These are phyloP conservation scores for Helicoverpa armigera DNA, from an alignment of 1,140 invertebrate genomes.

Conservation along the genomic window DNA sequence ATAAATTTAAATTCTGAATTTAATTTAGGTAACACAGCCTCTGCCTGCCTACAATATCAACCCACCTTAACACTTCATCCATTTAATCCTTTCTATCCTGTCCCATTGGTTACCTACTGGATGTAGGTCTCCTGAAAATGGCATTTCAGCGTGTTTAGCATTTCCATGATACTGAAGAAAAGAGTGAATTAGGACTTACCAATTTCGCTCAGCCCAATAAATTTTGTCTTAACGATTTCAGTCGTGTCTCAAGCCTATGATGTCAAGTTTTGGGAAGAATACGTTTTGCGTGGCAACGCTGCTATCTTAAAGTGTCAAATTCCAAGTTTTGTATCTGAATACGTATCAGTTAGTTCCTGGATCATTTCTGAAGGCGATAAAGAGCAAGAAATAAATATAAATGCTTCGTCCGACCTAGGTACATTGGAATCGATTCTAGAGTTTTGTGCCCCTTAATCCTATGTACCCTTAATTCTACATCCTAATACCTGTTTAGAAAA, in stretches of 20 bases:
- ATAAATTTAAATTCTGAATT: conserved; percentile 78
- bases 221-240: conserved; percentile 73
- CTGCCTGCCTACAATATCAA: not conserved
- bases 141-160: no score
- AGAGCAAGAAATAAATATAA: conserved; percentile 76
- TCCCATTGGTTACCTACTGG: not conserved
- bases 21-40: conserved; percentile 72
- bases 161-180: no score
- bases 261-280: conserved; percentile 95
- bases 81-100: not conserved
- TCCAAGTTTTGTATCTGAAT: conserved; percentile 95
- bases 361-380: conserved; percentile 87
- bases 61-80: not conserved
- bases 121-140: no score
- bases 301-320: conserved; percentile 95
- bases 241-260: conserved; percentile 96
- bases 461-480: not conserved
- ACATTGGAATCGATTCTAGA: conserved; percentile 34
- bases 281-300: conserved; percentile 94
- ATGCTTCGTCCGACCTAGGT: conserved; percentile 75
- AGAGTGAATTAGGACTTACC: no score
- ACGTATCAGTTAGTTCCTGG: conserved; percentile 93
- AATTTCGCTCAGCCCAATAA: not conserved
- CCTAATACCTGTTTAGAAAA: not conserved
- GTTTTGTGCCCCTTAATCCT: not conserved